Base-by-base conservation (phyloP, 2,888 invertebrate genomes). In the Temnothorax ravouxi region DNA sequence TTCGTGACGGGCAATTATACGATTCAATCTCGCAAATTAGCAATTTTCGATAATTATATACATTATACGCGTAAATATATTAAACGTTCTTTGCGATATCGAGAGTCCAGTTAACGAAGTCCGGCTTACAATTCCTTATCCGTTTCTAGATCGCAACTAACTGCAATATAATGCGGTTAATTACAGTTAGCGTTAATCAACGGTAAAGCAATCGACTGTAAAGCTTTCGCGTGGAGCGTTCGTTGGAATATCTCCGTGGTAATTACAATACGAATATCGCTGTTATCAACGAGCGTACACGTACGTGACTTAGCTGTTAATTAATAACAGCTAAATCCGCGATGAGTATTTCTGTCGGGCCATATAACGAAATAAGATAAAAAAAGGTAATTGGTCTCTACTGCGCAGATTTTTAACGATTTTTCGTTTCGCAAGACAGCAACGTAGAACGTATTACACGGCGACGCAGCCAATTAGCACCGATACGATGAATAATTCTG, bases 131-230 rank as follows among this genome's bases (percentile, higher is more conserved):
- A 50, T 75, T 54, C 64, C 41, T 52, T 13, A 9, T 77, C 41
- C 29, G 67, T 56, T 77, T 77, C 77, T 67, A 56, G 29, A 77
- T 50, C 54, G 44, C 18, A n/a, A 13, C n/a, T 76, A 64, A 52
- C 64, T 21, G 47, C 29, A 44, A 1, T 64, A 18, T 18, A 41
- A 41, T 15, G 41, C 52, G 66, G 25, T 76, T 66, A 41, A 41
- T 52, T 76, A 77, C 76, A 67, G 41, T 77, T 77, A 77, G 41
- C 52, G 66, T 62, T 76, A 66, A 76, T 72, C 25, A 41, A 72
- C 72, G 41, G 56, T 41, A 11, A 34, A 29, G 44, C 59, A 29
- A 74, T 77, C 54, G 76, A 44, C 67, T 67, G 67, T 44, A 44
- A 50, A 54, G 25, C 38, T 38, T n/a, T n/a, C 47, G 52, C 52